Conservation (phyloP, 1,140 invertebrate genomes). For the Myzus persicae region DNA sequence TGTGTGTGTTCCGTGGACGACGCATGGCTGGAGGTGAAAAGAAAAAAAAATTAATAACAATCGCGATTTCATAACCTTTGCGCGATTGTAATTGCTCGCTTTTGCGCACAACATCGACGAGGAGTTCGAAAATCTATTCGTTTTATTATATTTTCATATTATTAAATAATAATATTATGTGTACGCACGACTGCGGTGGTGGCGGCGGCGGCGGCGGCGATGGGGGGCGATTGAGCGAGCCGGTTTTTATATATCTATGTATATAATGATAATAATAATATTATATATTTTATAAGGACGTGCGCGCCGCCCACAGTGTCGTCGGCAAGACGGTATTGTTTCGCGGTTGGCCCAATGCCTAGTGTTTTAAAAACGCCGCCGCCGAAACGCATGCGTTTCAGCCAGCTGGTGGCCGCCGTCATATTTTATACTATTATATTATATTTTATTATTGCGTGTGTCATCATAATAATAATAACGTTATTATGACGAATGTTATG, state of each 20-base stretch:
- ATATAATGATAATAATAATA: neutral
- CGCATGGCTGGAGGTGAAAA: neutral
- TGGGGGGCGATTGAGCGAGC: neutral
- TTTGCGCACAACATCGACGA: neutral
- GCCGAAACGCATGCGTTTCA: constrained; percentile 38
- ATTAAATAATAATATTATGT: neutral
- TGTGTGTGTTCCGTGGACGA: too few species aligned
- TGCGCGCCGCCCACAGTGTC: constrained; percentile 48
- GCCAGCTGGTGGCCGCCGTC: neutral
- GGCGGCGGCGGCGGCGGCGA: neutral
- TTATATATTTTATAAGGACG: constrained; percentile 9
- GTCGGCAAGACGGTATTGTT: constrained; percentile 54
- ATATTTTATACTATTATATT: neutral
- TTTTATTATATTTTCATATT: neutral
- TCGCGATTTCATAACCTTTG: too few species aligned
- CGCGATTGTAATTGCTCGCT: too few species aligned
- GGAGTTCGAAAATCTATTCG: neutral
- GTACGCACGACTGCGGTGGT: neutral
- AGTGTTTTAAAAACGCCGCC: constrained; percentile 50
- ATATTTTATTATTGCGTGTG: neutral
- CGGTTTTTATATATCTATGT: neutral
- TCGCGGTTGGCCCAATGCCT: constrained; percentile 38
- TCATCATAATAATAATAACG: neutral
- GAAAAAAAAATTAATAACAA: too few species aligned
- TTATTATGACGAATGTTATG: too few species aligned